Percentiles rank a stretch among this genome's conserved stretches.
These are phyloP conservation scores for Atherix ibis DNA, from an alignment of 2,888 invertebrate species.

Conservation along the genomic window DNA sequence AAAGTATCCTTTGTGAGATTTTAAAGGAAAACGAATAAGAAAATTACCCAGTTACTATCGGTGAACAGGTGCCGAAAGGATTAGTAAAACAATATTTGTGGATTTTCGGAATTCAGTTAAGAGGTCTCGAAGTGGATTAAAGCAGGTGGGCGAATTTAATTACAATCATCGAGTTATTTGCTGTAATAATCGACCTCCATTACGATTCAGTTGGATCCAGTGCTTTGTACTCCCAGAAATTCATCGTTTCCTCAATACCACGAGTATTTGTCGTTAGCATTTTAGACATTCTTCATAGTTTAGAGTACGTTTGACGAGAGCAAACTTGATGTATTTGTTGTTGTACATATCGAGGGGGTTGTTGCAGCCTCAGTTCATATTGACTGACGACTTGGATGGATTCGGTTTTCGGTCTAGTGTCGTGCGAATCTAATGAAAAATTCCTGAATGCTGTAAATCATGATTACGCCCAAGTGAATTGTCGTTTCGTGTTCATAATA, in stretches of 20 bases:
- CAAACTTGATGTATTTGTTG: no score
- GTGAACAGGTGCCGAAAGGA: conserved; percentile 12
- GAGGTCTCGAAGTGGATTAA: conserved; percentile 10
- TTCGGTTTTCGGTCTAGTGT: not conserved
- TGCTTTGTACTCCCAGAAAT: not conserved
- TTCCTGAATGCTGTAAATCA: conserved; percentile 15
- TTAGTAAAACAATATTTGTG: conserved; percentile 11
- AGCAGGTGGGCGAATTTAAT: conserved; percentile 8
- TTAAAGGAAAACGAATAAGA: conserved; percentile 1
- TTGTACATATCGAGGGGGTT: no score
- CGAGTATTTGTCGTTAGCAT: no score
- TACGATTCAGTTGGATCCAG: conserved; percentile 4
- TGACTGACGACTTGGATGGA: not conserved
- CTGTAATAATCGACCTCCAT: conserved; percentile 6
- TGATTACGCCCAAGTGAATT: conserved; percentile 15
- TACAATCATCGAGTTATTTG: conserved; percentile 9
- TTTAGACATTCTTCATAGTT: no score
- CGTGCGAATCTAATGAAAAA: conserved; percentile 11
- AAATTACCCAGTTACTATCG: not conserved
- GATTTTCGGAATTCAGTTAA: conserved; percentile 10
- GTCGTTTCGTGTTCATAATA: conserved; percentile 8
- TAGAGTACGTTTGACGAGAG: no score
- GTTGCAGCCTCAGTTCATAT: not conserved
- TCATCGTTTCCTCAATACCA: not conserved
- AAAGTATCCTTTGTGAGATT: no score